Evolutionary conservation across 2,113 vertebrate genomes (phyloP).

Genomic region (Mormoops blainvillei): DNA sequence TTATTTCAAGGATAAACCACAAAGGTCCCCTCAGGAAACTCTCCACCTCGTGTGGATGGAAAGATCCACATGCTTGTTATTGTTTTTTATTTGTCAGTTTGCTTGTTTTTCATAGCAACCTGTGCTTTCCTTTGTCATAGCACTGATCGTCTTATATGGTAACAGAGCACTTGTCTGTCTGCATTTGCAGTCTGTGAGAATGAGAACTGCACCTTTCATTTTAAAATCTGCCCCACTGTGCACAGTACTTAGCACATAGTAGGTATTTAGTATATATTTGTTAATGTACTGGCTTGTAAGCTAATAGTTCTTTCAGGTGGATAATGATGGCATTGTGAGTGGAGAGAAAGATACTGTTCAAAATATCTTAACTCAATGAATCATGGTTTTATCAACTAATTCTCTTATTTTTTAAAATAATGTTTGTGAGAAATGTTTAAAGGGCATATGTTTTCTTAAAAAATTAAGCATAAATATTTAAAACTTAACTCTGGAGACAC

Average conservation of each 20-base stretch:
- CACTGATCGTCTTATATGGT: neutral
- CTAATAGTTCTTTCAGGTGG: neutral
- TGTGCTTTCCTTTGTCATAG: neutral
- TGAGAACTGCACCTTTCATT: neutral
- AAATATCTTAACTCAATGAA: neutral
- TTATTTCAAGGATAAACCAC: neutral
- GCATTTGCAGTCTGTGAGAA: neutral
- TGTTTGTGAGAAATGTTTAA: constrained; percentile 3
- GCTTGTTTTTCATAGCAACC: neutral
- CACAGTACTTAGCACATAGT: neutral
- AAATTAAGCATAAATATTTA: constrained; percentile 63
- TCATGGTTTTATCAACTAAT: neutral
- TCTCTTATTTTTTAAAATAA: neutral
- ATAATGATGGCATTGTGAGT: neutral
- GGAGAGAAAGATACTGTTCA: neutral
- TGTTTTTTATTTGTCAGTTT: neutral
- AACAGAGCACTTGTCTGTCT: neutral
- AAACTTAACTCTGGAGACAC: constrained; percentile 13
- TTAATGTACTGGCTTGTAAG: neutral
- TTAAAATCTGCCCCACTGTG: neutral
- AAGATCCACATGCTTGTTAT: neutral
- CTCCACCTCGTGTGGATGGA: neutral
- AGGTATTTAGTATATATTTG: neutral
- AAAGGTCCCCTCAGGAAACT: neutral
- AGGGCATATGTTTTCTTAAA: constrained; percentile 49